Evolutionary conservation across 2,113 vertebrate species (phyloP), one percentile per base, ranked within the genome.

Genomic region (Nanorana parkeri): DNA sequence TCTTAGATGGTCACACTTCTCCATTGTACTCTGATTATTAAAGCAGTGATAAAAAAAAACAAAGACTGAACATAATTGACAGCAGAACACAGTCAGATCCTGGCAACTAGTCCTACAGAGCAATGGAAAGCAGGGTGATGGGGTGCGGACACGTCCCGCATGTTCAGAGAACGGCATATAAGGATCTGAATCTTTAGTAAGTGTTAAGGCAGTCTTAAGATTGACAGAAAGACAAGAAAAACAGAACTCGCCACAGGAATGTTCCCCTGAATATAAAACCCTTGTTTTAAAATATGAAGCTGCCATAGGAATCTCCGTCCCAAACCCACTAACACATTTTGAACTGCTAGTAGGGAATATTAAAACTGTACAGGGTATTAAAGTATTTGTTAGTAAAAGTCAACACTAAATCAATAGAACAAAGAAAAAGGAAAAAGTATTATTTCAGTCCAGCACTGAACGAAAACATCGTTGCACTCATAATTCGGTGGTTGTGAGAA

Each of bases 1-100:
- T 55, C 68, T 71, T 71, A 54, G 68, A 71, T 71, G 47, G 68
- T 71, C 68, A 71, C 54, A 71, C 16, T 69, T 69, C 24, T 51
- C n/a, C 13, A 47, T 68, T 23, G 26, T 6, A 52, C 19, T 24
- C 4, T 2, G 5, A 26, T 54, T 28, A 54, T 16, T 52, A 51
- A 23, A 47, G 19, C 29, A 51, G 23, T 51, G 20, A 23, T 24
- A 17, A 28, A 54, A 55, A n/a, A 71, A 54, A 51, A 11, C 41
- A 47, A 47, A 47, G 13, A 47, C 41, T 71, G 10, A 17, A 24
- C 8, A 71, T 54, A 71, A 71, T 71, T 54, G 54, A 71, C 2
- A 71, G 17, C 68, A 69, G 68, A 69, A 17, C 41, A 17, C 4
- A 23, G 41, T 7, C 26, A 51, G 47, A 26, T 47, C 16, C 17